Base-by-base conservation (phyloP, 2,888 invertebrate species). In the Pristionchus maxplancki region DNA sequence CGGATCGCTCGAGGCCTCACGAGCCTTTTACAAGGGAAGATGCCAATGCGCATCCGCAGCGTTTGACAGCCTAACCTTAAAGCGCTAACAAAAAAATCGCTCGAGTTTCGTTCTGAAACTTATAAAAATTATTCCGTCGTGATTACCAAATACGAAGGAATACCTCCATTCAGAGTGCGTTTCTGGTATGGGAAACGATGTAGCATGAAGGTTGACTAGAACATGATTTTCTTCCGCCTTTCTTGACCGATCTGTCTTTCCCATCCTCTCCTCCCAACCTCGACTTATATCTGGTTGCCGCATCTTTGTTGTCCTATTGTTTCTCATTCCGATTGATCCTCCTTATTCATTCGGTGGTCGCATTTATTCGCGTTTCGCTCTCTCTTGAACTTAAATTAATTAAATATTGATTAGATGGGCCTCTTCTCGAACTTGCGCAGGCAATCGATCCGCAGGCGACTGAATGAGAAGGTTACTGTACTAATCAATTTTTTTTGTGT, bases 341-440 rank as follows among this genome's bases (percentile, higher is more conserved):
- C n/a, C n/a, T 37, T 74, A 13, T 44, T n/a, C 48, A 40, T 28
- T 40, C 3, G 44, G 37, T n/a, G 78, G 2, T 78, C 48, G 44
- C n/a, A n/a, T 28, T 48, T 11, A 58, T 58, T 8, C 44, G 28
- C 24, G 74, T 78, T 37, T 37, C 44, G 44, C 34, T 20, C 9
- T 15, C n/a, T 8, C n/a, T 28, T 8, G 11, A 24, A 78, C 64
- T 13, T 48, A 0, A 78, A 8, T n/a, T 9, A 24, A 78, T 40
- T 0, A 40, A 48, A 48, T 17, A 48, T 78, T 4, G 2, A 48
- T 48, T 78, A 78, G 78, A 78, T 78, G 78, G 78, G 78, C n/a
- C 78, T 78, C 78, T 78, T 78, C 78, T 78, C 78, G 78, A 78
- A 78, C 44, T 78, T 78, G 44, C 78, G 78, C 3, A 40, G 44